Evolutionary conservation across 2,797 vertebrate genomes (phyloP).

Genomic region (Falco concolor): DNA sequence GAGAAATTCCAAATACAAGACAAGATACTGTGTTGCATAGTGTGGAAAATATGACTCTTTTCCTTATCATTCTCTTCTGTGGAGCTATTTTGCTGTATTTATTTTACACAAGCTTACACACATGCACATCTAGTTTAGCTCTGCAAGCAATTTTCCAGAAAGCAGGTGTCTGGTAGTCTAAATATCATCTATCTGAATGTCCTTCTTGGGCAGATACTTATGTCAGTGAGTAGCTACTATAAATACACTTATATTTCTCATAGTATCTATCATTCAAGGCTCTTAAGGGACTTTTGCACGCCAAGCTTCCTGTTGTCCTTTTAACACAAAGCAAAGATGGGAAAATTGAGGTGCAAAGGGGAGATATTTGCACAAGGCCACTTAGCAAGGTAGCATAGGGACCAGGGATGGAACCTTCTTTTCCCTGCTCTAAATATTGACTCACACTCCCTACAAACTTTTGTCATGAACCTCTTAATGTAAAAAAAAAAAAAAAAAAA

Average conservation of each 20-base stretch:
- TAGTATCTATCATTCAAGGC: background rate
- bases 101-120: background rate
- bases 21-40: background rate
- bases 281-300: conserved; percentile 1
- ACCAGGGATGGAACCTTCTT: background rate
- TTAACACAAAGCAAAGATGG: background rate
- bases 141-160: background rate
- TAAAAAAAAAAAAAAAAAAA: background rate
- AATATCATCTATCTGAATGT: background rate
- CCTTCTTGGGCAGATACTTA: conserved; percentile 24
- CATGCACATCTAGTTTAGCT: background rate
- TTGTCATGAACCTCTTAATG: background rate
- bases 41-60: background rate
- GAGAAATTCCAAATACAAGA: background rate
- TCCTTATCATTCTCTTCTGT: background rate
- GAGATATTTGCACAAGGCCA: background rate
- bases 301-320: background rate
- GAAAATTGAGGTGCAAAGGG: background rate
- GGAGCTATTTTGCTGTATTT: background rate
- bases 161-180: background rate
- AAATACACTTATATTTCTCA: conserved; percentile 33
- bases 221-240: background rate
- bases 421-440: background rate
- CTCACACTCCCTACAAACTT: background rate
- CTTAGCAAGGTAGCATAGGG: background rate